Evolutionary conservation across 2,888 invertebrate genomes (phyloP).

Genomic region (Limenitis camilla): DNA sequence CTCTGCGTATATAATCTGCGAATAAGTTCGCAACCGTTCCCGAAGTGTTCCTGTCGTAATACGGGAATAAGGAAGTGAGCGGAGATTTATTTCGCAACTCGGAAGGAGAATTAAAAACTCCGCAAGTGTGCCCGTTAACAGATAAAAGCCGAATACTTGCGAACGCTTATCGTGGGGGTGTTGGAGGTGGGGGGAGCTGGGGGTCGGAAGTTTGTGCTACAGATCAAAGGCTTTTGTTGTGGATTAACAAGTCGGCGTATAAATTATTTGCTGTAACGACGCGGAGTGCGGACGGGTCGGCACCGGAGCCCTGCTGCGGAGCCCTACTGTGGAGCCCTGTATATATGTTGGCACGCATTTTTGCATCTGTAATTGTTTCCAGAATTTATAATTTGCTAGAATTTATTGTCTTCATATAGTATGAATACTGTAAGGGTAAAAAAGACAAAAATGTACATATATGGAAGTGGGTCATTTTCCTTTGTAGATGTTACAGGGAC

Average conservation of each 20-base stretch:
- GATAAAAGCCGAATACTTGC: slow-evolving; percentile 39
- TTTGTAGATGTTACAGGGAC: no score
- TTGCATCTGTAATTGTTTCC: not conserved
- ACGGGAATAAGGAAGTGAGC: slow-evolving; percentile 4
- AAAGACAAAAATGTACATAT: no score
- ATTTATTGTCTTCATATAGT: no score
- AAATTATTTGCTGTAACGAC: slow-evolving; percentile 25
- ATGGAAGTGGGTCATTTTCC: no score
- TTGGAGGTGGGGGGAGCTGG: not conserved
- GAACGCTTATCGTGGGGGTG: slow-evolving; percentile 31
- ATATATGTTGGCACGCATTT: not conserved
- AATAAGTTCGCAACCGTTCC: no score
- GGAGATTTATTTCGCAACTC: slow-evolving; percentile 18
- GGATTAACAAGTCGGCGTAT: slow-evolving; percentile 46
- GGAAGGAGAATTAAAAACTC: slow-evolving; percentile 29
- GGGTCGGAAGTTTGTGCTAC: slow-evolving; percentile 39
- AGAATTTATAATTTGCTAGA: no score
- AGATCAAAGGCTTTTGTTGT: slow-evolving; percentile 58
- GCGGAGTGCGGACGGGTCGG: not conserved
- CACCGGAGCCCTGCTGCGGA: not conserved
- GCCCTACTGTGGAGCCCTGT: not conserved
- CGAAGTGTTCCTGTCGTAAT: not conserved
- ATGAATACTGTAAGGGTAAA: no score
- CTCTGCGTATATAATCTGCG: no score
- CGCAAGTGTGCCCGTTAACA: slow-evolving; percentile 32